Conservation (phyloP, 2,888 invertebrate species). For the Sacculina carcini region DNA sequence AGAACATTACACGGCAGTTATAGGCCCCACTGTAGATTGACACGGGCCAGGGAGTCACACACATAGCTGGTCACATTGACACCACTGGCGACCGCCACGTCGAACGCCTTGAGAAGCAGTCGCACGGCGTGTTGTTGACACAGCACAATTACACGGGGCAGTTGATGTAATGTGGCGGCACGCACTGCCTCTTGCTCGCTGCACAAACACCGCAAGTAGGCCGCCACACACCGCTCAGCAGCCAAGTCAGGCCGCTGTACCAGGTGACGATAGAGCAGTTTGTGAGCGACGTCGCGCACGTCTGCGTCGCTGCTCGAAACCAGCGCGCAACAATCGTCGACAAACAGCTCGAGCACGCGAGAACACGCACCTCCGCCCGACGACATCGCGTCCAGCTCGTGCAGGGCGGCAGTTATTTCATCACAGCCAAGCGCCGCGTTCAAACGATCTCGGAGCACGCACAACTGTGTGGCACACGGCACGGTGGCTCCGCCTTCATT, state of each 20-base stretch:
- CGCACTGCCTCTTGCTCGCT: constrained; percentile 51
- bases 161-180: constrained; percentile 44
- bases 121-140: constrained; percentile 43
- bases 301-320: constrained; percentile 33
- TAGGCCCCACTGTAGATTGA: constrained; percentile 59
- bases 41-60: constrained; percentile 45
- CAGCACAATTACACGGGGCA: constrained; percentile 55
- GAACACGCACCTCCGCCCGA: constrained; percentile 38
- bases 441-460: neutral
- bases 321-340: constrained; percentile 29
- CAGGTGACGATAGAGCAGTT: constrained; percentile 39
- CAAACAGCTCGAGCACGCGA: constrained; percentile 35
- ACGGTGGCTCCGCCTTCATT: too few relatives aligned
- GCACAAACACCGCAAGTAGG: constrained; percentile 53
- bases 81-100: constrained; percentile 48
- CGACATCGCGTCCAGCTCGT: constrained; percentile 45
- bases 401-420: constrained; percentile 35
- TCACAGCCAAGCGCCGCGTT: constrained; percentile 10
- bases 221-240: constrained; percentile 37
- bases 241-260: constrained; percentile 35
- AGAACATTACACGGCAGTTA: constrained; percentile 19
- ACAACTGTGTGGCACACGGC: too few relatives aligned
- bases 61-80: constrained; percentile 48
- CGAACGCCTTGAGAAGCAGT: constrained; percentile 51
- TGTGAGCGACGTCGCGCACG: constrained; percentile 41